Conservation (phyloP, 2,797 vertebrate species). For the Cirrhinus molitorella region DNA sequence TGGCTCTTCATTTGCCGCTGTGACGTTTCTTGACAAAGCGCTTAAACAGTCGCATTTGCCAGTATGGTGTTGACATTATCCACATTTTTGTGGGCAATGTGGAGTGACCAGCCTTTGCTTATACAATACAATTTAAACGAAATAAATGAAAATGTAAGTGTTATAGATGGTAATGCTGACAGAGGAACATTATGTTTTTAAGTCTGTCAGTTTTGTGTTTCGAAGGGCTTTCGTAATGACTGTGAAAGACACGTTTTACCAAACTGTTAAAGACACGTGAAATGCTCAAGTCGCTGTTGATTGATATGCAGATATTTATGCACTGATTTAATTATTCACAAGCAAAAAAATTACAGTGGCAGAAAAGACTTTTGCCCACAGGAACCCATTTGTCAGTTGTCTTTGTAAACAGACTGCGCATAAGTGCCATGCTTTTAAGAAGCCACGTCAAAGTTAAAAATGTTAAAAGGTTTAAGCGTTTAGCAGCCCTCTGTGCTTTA, state of each 20-base stretch:
- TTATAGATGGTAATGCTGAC: conserved; percentile 54
- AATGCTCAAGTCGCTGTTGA: conserved; percentile 37
- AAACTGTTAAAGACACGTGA: conserved; percentile 34
- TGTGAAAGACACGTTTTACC: conserved; percentile 18
- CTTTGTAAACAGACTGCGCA: not conserved
- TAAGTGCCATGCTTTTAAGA: not conserved
- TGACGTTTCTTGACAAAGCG: conserved; percentile 39
- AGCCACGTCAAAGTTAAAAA: not conserved
- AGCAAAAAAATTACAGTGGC: conserved; percentile 58
- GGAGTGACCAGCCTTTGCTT: conserved; percentile 28
- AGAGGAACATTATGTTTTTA: conserved; percentile 55
- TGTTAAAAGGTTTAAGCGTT: not conserved
- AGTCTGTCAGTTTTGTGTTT: conserved; percentile 52
- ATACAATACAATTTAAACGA: conserved; percentile 29
- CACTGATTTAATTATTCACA: conserved; percentile 54
- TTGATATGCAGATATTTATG: conserved; percentile 52
- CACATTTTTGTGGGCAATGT: conserved; percentile 55
- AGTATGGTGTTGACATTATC: conserved; percentile 55
- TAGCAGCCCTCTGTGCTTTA: not conserved
- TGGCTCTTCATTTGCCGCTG: conserved; percentile 20
- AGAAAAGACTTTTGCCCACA: conserved; percentile 45
- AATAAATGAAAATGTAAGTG: conserved; percentile 44
- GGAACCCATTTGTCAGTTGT: not conserved
- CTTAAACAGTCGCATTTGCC: conserved; percentile 27
- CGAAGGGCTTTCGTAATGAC: conserved; percentile 51